Conservation (phyloP, 2,113 vertebrate species). For the Azemiops feae region DNA sequence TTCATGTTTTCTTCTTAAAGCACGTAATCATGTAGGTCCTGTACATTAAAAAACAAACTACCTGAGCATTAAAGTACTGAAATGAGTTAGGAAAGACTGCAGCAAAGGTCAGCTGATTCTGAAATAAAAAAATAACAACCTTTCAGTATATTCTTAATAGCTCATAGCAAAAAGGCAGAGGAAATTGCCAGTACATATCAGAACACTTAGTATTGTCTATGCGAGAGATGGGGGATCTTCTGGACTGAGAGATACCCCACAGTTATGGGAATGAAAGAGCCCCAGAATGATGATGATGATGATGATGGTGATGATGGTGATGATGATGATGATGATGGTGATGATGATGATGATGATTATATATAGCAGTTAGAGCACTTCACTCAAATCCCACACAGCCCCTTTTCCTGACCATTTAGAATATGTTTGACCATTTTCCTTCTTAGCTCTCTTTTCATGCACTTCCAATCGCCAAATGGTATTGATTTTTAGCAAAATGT, state of each 20-base stretch:
- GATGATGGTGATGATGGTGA: background rate
- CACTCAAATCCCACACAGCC: background rate
- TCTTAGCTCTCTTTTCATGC: background rate
- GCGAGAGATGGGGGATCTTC: background rate
- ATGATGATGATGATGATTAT: background rate
- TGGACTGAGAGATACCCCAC: background rate
- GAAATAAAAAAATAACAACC: conserved; percentile 37
- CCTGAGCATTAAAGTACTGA: conserved; percentile 37
- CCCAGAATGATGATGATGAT: background rate
- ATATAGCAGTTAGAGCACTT: background rate
- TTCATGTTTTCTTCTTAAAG: conserved; percentile 30
- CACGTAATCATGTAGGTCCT: conserved; percentile 22
- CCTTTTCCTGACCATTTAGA: background rate
- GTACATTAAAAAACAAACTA: conserved; percentile 55
- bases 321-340: background rate
- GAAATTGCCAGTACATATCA: background rate
- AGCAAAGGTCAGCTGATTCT: conserved; percentile 42
- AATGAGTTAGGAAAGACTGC: conserved; percentile 56
- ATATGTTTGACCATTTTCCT: background rate
- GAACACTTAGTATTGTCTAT: background rate
- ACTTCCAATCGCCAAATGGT: background rate
- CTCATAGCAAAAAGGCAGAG: conserved; percentile 27
- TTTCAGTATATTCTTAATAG: conserved; percentile 23
- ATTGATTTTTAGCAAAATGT: background rate
- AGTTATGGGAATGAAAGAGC: background rate